These are phyloP conservation scores for Hycleus phaleratus DNA, from an alignment of 1,140 invertebrate genomes.

Conservation along the genomic window DNA sequence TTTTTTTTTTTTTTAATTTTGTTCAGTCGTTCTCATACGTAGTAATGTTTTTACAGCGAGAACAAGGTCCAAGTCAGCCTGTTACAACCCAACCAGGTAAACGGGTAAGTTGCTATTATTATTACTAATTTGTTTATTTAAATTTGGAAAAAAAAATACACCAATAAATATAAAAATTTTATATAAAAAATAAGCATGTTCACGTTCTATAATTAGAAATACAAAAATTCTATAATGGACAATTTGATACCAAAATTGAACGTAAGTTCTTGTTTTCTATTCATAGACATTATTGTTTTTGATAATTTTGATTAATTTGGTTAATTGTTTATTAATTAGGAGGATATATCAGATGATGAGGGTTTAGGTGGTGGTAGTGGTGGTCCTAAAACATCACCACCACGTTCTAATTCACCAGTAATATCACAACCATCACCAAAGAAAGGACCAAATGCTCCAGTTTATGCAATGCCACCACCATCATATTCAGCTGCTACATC, in stretches of 20 bases:
- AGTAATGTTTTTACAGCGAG: slow-evolving; percentile 37
- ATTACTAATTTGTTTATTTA: not conserved
- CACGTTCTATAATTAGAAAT: too few species aligned
- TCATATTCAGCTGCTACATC: slow-evolving; percentile 32
- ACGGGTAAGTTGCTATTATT: slow-evolving; percentile 24
- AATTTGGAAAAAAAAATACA: not conserved
- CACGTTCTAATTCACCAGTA: slow-evolving; percentile 37
- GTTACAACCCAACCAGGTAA: slow-evolving; percentile 27
- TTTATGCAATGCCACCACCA: slow-evolving; percentile 45
- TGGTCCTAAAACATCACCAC: not conserved
- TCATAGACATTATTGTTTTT: not conserved
- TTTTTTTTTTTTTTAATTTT: slow-evolving; percentile 18
- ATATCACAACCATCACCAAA: slow-evolving; percentile 42
- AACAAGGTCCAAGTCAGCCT: slow-evolving; percentile 44
- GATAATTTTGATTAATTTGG: not conserved
- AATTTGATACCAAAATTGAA: not conserved
- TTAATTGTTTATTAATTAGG: slow-evolving; percentile 36
- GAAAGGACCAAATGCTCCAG: slow-evolving; percentile 36
- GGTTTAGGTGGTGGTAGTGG: slow-evolving; percentile 8
- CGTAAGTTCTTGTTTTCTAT: not conserved
- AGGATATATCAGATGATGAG: slow-evolving; percentile 44
- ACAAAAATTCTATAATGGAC: too few species aligned
- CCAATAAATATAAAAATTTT: not conserved
- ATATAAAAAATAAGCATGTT: too few species aligned
- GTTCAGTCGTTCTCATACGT: slow-evolving; percentile 32